Base-by-base conservation (phyloP, 2,888 invertebrate genomes). In the Latrodectus hesperus region DNA sequence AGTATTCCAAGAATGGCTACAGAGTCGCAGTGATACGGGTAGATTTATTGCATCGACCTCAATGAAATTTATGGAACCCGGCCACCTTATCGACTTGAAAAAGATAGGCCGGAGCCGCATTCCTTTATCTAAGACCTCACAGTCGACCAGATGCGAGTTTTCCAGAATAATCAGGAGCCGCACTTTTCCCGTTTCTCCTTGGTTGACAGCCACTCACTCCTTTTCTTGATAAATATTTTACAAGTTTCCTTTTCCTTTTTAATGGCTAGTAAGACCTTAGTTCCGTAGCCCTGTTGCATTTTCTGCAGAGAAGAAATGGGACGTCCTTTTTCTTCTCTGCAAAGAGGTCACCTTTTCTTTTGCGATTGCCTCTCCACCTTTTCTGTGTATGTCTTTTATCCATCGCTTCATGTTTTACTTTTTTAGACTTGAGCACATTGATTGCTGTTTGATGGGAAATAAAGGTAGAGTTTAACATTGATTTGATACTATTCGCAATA, bases 31-130 rank as follows among this genome's bases (percentile, higher is more conserved):
- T 82, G 82, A 82, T 82, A 82, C 60, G 75, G 74, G 74, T 77
- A 84, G 84, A 84, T 84, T 84, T 84, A 84, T 84, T 78, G 73
- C 77, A 78, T 78, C 84, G 78, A 84, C 84, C 84, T 77, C 84
- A 84, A 84, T 84, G 72, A 77, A 84, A 84, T 84, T 84, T 84
- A 84, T 84, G 84, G 78, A 84, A 72, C 74, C 82, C 82, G 16
- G 68, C 22, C 71, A 67, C 84, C 77, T 84, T 84, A 84, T 84
- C 84, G 77, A 84, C 82, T 82, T 82, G 67, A 82, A 82, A 80
- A 82, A 82, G 82, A 82, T 82, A 82, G 38, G 82, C 82, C 55
- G 14, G 55, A 68, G 73, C 75, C 82, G 68, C 82, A 75, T 70
- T 82, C 67, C 70, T 75, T 82, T 82, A 82, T 82, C 82, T 82